These are phyloP conservation scores for Cremastinae sp. DNA, from an alignment of 2,888 invertebrate species.

Conservation along the genomic window DNA sequence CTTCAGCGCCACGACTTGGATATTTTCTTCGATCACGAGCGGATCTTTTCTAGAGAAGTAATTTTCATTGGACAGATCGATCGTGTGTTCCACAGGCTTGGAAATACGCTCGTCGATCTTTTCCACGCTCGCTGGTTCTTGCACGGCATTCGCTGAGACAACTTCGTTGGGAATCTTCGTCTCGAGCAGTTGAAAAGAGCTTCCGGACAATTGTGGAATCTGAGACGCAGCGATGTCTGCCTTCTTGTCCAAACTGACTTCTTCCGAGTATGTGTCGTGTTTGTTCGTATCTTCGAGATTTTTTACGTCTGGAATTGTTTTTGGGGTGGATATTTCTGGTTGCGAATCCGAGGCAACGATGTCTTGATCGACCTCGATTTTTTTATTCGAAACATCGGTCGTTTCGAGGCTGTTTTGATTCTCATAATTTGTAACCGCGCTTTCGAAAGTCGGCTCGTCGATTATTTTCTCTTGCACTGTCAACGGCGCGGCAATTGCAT, in stretches of 20 bases:
- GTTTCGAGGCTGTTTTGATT: neutral
- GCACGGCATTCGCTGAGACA: slow-evolving; percentile 12
- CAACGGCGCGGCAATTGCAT: neutral
- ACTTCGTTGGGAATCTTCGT: slow-evolving; percentile 24
- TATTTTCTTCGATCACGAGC: slow-evolving; percentile 20
- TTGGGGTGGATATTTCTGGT: neutral
- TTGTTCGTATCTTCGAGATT: slow-evolving; percentile 17
- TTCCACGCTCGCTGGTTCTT: neutral
- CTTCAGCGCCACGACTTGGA: slow-evolving; percentile 32
- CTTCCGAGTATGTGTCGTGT: slow-evolving; percentile 29
- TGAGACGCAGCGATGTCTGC: neutral
- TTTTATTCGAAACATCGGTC: slow-evolving; percentile 4
- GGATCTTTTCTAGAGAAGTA: slow-evolving; percentile 44
- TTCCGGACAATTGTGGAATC: slow-evolving; percentile 10
- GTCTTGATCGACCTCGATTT: slow-evolving; percentile 6
- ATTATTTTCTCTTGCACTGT: slow-evolving; percentile 61
- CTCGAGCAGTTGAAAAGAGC: neutral
- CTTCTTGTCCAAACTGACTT: slow-evolving; percentile 7
- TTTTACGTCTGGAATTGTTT: neutral
- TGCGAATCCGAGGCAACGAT: neutral
- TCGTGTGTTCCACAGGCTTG: neutral
- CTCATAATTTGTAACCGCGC: slow-evolving; percentile 4
- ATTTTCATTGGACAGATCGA: slow-evolving; percentile 50
- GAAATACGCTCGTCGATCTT: slow-evolving; percentile 6
- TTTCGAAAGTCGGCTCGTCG: slow-evolving; percentile 67